phyloP scores from a whole-genome alignment of 2,888 invertebrate species.

The Andricus curvator region DNA sequence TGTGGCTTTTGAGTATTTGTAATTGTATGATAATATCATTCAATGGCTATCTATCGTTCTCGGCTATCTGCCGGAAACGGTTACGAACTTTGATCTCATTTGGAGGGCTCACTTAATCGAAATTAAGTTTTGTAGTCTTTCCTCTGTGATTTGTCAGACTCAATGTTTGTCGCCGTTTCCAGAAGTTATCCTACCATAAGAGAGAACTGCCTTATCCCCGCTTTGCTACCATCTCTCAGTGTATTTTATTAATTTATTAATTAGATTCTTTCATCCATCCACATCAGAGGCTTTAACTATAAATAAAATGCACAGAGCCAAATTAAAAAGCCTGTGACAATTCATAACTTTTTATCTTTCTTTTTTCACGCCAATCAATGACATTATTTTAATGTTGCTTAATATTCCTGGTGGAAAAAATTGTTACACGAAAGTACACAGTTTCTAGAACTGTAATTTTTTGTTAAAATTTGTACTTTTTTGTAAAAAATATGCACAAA shows the following conservation, averaged over 20 bases:
- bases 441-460: too few species aligned
- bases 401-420: not conserved
- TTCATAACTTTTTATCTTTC: conserved; percentile 6
- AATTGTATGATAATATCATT: conserved; percentile 19
- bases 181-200: conserved; percentile 39
- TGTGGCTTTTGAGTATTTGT: conserved; percentile 33
- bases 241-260: conserved; percentile 62
- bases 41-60: conserved; percentile 5
- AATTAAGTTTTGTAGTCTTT: conserved; percentile 61
- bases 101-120: conserved; percentile 71
- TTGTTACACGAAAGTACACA: too few species aligned
- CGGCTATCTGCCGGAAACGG: conserved; percentile 8
- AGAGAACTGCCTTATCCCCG: conserved; percentile 42
- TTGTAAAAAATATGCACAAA: too few species aligned
- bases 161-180: conserved; percentile 33
- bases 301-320: conserved; percentile 49
- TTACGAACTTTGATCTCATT: conserved; percentile 37
- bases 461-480: too few species aligned
- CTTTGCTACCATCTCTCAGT: conserved; percentile 45
- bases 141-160: conserved; percentile 43
- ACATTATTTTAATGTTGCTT: not conserved
- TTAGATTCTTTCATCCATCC: conserved; percentile 50
- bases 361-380: not conserved
- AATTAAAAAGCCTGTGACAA: conserved; percentile 14
- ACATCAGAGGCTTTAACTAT: conserved; percentile 57